A percentile compares a stretch with the other conserved stretches of the same genome.
Conservation (phyloP, 53 echinoderm and acorn worm genomes). For the Antedon mediterranea region DNA sequence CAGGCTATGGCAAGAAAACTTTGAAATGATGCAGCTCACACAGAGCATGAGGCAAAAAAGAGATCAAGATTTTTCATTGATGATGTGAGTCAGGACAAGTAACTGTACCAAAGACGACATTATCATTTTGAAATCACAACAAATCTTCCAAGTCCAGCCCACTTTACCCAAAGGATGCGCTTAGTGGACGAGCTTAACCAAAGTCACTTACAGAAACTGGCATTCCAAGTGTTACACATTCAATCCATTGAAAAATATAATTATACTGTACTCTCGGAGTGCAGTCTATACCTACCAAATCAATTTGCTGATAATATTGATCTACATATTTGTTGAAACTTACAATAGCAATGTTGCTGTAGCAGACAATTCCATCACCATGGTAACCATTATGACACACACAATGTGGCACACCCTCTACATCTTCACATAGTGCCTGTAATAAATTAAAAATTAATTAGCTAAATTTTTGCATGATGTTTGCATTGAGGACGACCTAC, state of each 20-base stretch:
- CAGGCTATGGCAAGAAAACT: conserved; percentile 31
- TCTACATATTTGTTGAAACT: neutral
- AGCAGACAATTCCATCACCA: conserved; percentile 30
- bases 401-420: conserved; percentile 32
- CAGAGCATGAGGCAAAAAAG: conserved; percentile 45
- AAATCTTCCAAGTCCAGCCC: neutral
- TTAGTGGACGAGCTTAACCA: conserved; percentile 21
- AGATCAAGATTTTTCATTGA: conserved; percentile 37
- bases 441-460: too few relatives aligned
- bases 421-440: conserved; percentile 42
- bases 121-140: neutral
- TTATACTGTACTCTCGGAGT: neutral
- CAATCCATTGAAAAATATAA: neutral
- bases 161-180: neutral
- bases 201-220: neutral
- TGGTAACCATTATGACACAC: conserved; percentile 34
- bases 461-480: too few relatives aligned
- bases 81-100: conserved; percentile 32
- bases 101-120: conserved; percentile 29
- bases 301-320: neutral
- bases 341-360: conserved; percentile 43
- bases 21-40: conserved; percentile 24
- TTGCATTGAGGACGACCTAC: too few relatives aligned
- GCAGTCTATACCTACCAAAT: neutral
- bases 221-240: neutral